Base-by-base conservation (phyloP, 2,888 invertebrate species). In the Melinopterus prodromus region DNA sequence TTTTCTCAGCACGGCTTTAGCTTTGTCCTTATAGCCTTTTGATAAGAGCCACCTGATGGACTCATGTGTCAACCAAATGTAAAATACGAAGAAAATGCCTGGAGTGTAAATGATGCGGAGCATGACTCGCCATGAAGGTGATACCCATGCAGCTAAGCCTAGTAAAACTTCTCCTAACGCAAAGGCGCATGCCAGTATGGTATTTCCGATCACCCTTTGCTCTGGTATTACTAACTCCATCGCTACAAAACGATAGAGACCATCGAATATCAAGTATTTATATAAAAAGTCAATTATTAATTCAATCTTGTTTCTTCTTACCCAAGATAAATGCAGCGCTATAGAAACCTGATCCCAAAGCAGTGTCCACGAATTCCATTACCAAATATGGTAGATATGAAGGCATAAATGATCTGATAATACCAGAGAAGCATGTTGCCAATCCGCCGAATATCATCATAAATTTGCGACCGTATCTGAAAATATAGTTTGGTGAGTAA, bases 211-310 rank as follows among this genome's bases (percentile, higher is more conserved):
- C 16, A 95, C 94, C 69, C 96, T 91, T 72, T 93, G 92, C 81
- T 92, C 92, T 12, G 94, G 94, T 0, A 95, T 95, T 35, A 96
- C 93, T 88, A 95, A 91, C 87, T 96, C 96, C 83, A 96, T 91
- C 16, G 93, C 94, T 94, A 89, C 0, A 88, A 91, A 82, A 26
- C 79, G 71, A 9, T 16, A 71, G 71, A 12, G 53, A 53, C 12
- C 53, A 53, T 53, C 53, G 5, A 53, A 2, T 3, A 26, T 26
- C 26, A 26, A 26, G 26, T 26, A 26, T 26, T 26, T 26, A 26
- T 26, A 26, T 26, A 26, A 26, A 26, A 26, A 26, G 3, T 26
- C 26, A 26, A 26, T 26, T 26, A 1, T 26, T 26, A 26, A 26
- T 26, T 26, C 26, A 26, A 26, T 26, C 26, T 26, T 26, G 26